A percentile compares a stretch with the other conserved stretches of the same genome.
Conservation (phyloP, 1,140 invertebrate genomes). For the Aethina tumida region DNA sequence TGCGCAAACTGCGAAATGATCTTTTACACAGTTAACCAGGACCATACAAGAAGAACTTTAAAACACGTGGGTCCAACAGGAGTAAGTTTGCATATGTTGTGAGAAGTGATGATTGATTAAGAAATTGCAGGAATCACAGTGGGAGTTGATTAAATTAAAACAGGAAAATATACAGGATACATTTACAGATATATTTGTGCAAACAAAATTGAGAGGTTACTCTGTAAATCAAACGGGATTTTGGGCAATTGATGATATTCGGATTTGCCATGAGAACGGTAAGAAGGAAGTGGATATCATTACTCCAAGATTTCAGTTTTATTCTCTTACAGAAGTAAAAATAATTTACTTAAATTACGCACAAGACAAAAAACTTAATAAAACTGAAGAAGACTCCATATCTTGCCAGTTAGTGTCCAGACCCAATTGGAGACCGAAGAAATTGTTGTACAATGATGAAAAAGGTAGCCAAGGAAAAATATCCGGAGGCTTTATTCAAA, state of each 20-base stretch:
- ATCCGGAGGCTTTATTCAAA: background rate
- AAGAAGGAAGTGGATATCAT: slow-evolving; percentile 6
- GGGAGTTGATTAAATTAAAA: slow-evolving; percentile 23
- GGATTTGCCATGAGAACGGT: slow-evolving; percentile 28
- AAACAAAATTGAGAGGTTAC: slow-evolving; percentile 18
- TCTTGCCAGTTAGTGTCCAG: slow-evolving; percentile 22
- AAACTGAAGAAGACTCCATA: slow-evolving; percentile 10
- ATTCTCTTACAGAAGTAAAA: slow-evolving; percentile 23
- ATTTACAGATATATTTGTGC: slow-evolving; percentile 22
- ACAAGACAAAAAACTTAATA: slow-evolving; percentile 6
- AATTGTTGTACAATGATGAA: slow-evolving; percentile 16
- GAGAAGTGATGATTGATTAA: background rate
- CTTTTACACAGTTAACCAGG: slow-evolving; percentile 19
- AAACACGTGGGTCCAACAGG: slow-evolving; percentile 16
- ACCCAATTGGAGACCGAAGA: slow-evolving; percentile 21
- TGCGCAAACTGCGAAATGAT: slow-evolving; percentile 20
- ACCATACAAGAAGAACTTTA: slow-evolving; percentile 11
- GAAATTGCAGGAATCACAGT: slow-evolving; percentile 18
- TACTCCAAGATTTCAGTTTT: slow-evolving; percentile 7
- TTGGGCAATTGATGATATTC: slow-evolving; percentile 26
- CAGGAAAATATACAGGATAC: slow-evolving; percentile 18
- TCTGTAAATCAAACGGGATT: slow-evolving; percentile 13
- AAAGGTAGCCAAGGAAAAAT: slow-evolving; percentile 18
- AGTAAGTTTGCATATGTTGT: slow-evolving; percentile 9
- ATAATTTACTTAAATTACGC: slow-evolving; percentile 18